Percentiles rank a stretch among this genome's conserved stretches.
Conservation (phyloP, 2,797 vertebrate genomes). For the Potorous gilbertii region DNA sequence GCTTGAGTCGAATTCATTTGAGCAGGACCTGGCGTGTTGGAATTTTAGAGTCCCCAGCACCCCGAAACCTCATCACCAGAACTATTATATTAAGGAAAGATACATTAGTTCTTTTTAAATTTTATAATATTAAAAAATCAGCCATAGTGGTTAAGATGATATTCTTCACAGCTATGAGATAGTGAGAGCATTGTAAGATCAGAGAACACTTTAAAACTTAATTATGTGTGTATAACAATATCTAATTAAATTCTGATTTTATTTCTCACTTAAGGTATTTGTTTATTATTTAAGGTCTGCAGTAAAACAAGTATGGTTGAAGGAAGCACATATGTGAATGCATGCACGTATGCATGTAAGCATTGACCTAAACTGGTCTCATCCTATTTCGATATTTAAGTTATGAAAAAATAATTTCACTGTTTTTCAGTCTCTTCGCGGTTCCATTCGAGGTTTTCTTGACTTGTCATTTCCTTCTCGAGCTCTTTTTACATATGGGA, state of each 20-base stretch:
- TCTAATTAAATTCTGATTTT: neutral
- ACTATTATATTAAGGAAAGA: conserved; percentile 5
- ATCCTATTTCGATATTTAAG: neutral
- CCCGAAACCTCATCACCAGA: neutral
- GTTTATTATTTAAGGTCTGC: neutral
- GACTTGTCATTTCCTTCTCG: neutral
- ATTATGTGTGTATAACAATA: neutral
- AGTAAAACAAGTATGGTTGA: neutral
- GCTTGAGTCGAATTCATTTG: too few species aligned
- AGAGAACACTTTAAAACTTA: conserved; percentile 14
- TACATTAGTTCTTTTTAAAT: conserved; percentile 13
- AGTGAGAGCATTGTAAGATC: neutral
- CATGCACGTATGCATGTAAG: neutral
- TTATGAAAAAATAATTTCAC: conserved; percentile 25
- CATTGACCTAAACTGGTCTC: neutral
- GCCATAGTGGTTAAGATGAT: conserved; percentile 5
- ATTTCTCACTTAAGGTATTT: conserved; percentile 28
- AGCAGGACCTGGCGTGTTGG: too few species aligned
- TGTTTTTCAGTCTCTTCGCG: neutral
- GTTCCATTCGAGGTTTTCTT: neutral
- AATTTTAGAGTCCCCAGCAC: too few species aligned
- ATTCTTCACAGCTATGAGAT: neutral
- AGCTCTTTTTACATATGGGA: neutral
- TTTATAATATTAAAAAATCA: neutral
- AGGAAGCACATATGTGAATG: neutral